Conservation (phyloP, 2,113 vertebrate genomes). For the Poecilia latipinna region DNA sequence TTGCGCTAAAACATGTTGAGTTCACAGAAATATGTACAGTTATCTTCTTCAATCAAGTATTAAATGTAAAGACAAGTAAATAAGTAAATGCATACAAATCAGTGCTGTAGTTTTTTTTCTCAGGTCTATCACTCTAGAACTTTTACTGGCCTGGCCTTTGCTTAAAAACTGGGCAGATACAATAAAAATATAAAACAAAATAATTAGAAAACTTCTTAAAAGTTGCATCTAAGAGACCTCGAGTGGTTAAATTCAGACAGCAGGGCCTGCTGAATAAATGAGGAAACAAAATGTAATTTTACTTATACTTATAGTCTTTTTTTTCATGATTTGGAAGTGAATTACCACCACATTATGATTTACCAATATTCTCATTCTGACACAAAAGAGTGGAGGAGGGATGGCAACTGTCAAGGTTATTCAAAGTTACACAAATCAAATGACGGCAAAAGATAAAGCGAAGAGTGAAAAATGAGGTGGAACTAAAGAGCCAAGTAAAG, state of each 20-base stretch:
- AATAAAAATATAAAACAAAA: too few relatives aligned
- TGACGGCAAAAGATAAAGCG: constrained; percentile 7
- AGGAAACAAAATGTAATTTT: neutral
- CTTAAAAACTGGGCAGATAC: too few relatives aligned
- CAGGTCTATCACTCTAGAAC: too few relatives aligned
- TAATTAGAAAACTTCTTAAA: too few relatives aligned
- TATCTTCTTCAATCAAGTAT: too few relatives aligned
- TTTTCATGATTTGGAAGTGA: constrained; percentile 10
- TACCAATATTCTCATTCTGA: constrained; percentile 16
- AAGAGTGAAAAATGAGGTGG: constrained; percentile 7
- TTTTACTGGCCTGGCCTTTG: too few relatives aligned
- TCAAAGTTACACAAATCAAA: constrained; percentile 14
- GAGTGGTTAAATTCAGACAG: neutral
- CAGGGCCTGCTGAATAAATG: neutral
- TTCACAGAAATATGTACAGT: too few relatives aligned
- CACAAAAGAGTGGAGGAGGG: neutral
- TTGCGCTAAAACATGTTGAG: too few relatives aligned
- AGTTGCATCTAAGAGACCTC: too few relatives aligned
- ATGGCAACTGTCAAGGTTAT: neutral
- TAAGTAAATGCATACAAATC: too few relatives aligned
- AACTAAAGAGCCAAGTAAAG: constrained; percentile 17
- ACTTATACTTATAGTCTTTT: neutral
- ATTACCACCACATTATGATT: constrained; percentile 4
- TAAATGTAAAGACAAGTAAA: too few relatives aligned
- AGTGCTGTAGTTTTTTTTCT: too few relatives aligned